Evolutionary conservation across 2,113 vertebrate genomes (phyloP).

Genomic region (Pseudorhombus dupliciocellatus): DNA sequence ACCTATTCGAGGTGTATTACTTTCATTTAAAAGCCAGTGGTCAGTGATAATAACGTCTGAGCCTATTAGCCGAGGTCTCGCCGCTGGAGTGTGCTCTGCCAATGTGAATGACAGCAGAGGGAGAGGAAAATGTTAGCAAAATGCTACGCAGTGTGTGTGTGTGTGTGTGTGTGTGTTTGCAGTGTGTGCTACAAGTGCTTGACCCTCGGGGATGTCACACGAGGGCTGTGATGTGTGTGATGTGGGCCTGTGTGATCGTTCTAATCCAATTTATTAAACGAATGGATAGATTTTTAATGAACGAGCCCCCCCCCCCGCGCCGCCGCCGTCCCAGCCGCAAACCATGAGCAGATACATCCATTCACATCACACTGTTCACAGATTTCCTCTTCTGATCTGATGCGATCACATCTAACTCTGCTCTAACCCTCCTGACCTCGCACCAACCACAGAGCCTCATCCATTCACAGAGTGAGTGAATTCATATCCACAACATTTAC

Average conservation of each 20-base stretch:
- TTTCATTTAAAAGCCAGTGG: conserved; percentile 57
- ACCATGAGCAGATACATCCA: conserved; percentile 39
- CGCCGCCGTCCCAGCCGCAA: conserved; percentile 30
- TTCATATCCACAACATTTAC: not conserved
- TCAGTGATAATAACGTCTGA: conserved; percentile 41
- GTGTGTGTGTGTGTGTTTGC: conserved; percentile 6
- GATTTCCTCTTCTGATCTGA: conserved; percentile 31
- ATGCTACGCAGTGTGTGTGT: conserved; percentile 13
- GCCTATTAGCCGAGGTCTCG: conserved; percentile 41
- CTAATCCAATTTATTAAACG: conserved; percentile 53
- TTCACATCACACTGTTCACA: conserved; percentile 28
- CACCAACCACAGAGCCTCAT: not conserved
- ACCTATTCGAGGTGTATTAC: conserved; percentile 77
- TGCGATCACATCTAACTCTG: conserved; percentile 25
- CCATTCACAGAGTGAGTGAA: conserved; percentile 15
- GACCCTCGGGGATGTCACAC: conserved; percentile 20
- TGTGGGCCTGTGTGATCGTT: conserved; percentile 25
- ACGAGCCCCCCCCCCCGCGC: conserved; percentile 21
- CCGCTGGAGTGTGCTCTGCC: conserved; percentile 17
- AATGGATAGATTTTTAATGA: conserved; percentile 56
- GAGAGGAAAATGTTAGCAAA: conserved; percentile 31
- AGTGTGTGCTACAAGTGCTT: conserved; percentile 14
- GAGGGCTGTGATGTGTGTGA: conserved; percentile 34
- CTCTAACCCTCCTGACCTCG: not conserved
- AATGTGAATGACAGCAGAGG: conserved; percentile 51